A percentile compares a stretch with the other conserved stretches of the same genome.
phyloP scores from a whole-genome alignment of 2,113 vertebrate species.

The Coregonus clupeaformis region DNA sequence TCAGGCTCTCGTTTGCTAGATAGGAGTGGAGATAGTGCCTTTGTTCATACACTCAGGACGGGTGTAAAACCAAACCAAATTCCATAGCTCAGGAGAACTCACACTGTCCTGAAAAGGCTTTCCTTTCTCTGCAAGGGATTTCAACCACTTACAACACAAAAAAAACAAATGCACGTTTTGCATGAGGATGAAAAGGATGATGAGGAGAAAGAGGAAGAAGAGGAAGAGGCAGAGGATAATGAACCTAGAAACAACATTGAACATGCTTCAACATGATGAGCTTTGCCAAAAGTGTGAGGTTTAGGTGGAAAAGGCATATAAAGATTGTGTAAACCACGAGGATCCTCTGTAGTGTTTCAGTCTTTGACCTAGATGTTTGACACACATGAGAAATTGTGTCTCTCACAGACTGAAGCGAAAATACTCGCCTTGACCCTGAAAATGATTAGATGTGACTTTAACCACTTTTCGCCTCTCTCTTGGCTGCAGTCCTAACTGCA shows the following conservation, averaged over 20 bases:
- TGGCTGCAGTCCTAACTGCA: neutral
- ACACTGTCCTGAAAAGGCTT: neutral
- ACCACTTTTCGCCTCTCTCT: neutral
- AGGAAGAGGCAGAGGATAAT: neutral
- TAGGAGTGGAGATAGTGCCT: conserved; percentile 66
- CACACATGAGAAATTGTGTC: conserved; percentile 41
- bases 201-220: too few species aligned
- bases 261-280: neutral
- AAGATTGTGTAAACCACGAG: too few species aligned
- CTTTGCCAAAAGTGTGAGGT: too few species aligned
- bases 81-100: conserved; percentile 43
- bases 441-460: conserved; percentile 31
- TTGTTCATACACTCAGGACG: conserved; percentile 54
- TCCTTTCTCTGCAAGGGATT: neutral
- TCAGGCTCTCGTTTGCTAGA: conserved; percentile 53
- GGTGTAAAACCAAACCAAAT: conserved; percentile 67
- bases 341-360: too few species aligned
- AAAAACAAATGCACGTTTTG: conserved; percentile 9
- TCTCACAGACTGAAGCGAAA: conserved; percentile 26
- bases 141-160: neutral
- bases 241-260: conserved; percentile 8
- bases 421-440: conserved; percentile 28
- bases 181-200: neutral
- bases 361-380: conserved; percentile 44
- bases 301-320: too few species aligned